phyloP scores from a whole-genome alignment of 2,888 invertebrate genomes.

The Diarsia brunnea region DNA sequence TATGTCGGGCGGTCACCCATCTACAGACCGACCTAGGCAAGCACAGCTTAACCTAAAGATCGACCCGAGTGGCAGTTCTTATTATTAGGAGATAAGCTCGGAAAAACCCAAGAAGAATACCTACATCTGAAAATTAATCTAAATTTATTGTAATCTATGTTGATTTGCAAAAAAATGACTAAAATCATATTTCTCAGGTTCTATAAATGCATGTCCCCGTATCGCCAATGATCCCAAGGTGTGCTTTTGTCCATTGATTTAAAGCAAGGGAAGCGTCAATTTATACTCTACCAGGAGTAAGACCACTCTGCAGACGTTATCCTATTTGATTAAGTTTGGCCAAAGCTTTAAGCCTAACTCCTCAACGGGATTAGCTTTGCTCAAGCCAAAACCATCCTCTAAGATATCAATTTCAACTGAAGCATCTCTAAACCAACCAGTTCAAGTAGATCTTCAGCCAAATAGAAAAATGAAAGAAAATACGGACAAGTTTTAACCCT shows the following conservation, averaged over 20 bases:
- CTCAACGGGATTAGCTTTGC: neutral
- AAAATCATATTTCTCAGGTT: neutral
- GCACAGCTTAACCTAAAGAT: no score
- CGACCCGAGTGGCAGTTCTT: no score
- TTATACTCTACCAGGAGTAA: neutral
- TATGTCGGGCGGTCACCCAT: no score
- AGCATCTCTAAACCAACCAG: slow-evolving; percentile 45
- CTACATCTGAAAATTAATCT: no score
- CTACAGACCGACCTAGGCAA: no score
- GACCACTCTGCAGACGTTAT: neutral
- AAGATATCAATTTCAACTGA: slow-evolving; percentile 51
- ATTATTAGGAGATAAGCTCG: no score
- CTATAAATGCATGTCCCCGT: neutral
- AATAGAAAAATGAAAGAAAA: slow-evolving; percentile 46
- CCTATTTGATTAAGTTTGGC: neutral
- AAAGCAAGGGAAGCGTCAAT: neutral
- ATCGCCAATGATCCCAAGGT: neutral
- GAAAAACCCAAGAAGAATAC: no score
- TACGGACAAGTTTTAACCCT: slow-evolving; percentile 13
- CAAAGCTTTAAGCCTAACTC: neutral
- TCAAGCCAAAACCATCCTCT: neutral
- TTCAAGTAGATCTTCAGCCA: slow-evolving; percentile 44
- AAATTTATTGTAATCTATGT: no score
- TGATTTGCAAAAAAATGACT: neutral
- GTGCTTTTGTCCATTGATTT: neutral